Evolutionary conservation across 2,113 vertebrate genomes (phyloP), one percentile per base, ranked within the genome.

Genomic region (Platichthys flesus): DNA sequence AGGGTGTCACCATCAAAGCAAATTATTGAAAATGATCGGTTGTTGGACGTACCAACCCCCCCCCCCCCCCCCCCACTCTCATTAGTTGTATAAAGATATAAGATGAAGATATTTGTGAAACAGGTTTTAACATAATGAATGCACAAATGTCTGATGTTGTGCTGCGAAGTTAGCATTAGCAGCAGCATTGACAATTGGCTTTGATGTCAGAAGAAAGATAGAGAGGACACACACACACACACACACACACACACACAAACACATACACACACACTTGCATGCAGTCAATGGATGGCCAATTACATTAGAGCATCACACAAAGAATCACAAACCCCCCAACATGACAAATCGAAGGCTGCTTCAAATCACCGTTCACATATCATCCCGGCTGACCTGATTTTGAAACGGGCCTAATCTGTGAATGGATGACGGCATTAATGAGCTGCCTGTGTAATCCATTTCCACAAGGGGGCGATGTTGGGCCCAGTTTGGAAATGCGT

Each of bases 331-430:
- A 57, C 51, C 51, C 51, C 16, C 28, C 20, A 65, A 75, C 54
- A 45, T 20, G 31, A 81, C 45, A 82, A 65, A 5, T 45, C 58
- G 20, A 60, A 54, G 71, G 60, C 72, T 72, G 72, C 59, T 20
- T 74, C 56, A 67, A 79, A 87, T 74, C 77, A 71, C 23, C 61
- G 65, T 58, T 81, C 31, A 84, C 63, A 73, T 65, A 78, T 79
- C 57, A 68, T 85, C 56, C 71, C 54, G 54, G 57, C 21, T 89
- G 87, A 91, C 88, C 89, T 89, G 45, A 86, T 93, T 89, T 77
- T 65, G 71, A 74, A 85, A 71, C 45, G 8, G 65, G 67, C 74
- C 66, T 81, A 63, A 78, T 89, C 58, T 67, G 56, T 65, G 73
- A 79, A 86, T 65, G 51, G 57, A 66, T 57, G 54, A 71, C 70